Evolutionary conservation across 2,797 vertebrate species (phyloP), one percentile per base, ranked within the genome.

Genomic region (Notoglanidium macrostoma): DNA sequence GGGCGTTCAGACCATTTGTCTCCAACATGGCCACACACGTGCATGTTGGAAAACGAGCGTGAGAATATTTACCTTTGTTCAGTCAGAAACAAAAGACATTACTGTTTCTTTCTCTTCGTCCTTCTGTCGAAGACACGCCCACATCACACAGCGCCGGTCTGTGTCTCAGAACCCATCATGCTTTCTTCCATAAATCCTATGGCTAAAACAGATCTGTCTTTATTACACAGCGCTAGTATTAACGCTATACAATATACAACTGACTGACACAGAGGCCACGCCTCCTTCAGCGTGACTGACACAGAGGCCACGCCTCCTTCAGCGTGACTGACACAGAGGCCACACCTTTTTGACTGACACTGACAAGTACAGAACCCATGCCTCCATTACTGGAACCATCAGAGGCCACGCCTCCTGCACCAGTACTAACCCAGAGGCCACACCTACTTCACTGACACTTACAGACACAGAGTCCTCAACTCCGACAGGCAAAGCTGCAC

Each of bases 41-140:
- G 49, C 73, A 29, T 6, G 5, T 21, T 51, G 46, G 6, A n/a
- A 49, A 76, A 12, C 0, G 6, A n/a, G 46, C 26, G 4, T 46
- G 21, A 46, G 70, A 73, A 35, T 46, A 46, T 46, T 46, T 73
- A 46, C 70, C 70, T 9, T 40, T 15, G 17, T 21, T 35, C 17
- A 70, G 17, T 21, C 68, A 40, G 17, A 70, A 70, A 70, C 68
- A 4, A 70, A 40, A 35, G 15, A 35, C 40, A 9, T 70, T 70
- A 15, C 11, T 29, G 63, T 65, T 65, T 65, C 54, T 55, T 15
- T 55, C 54, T 15, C 54, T 63, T 63, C 4, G 35, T 70, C 68
- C 68, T 70, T 70, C 68, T 70, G 68, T 70, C 40, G 68, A 40
- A 40, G 68, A 21, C 68, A 70, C 68, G 19, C 68, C 68, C 68